Base-by-base conservation (phyloP, 1,140 invertebrate species). In the Chelonus insularis region DNA sequence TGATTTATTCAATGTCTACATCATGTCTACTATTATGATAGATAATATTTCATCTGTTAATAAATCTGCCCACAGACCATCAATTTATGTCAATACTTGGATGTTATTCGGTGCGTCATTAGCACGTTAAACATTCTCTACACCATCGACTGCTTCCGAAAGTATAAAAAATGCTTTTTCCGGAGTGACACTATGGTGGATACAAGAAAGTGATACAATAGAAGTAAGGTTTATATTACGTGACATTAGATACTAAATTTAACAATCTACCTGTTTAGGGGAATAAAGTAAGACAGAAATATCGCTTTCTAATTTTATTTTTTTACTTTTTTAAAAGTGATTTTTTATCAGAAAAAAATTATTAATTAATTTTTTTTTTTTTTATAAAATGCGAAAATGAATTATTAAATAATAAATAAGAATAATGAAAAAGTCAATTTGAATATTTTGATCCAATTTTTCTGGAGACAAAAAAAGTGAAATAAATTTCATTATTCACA, bases 11-110 rank as follows among this genome's bases (percentile, higher is more conserved):
- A 29, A 29, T 29, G 25, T 29, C 25, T 29, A 29, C 25, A 29
- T 29, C 7, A 4, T 7, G 3, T 7, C 25, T 29, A 3, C 25
- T 7, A 29, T 29, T 29, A 7, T 29, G 25, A 29, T 29, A 29
- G 25, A 29, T 29, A 29, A 29, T 29, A 29, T 29, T 4, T 4
- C 25, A 29, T 29, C 25, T 29, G 7, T 29, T 29, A 29, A 29
- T 29, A 29, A 29, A 29, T 29, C 7, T 29, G n/a, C n/a, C n/a
- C 25, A 29, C 25, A 29, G 7, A 7, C 50, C 12, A 52, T 52
- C 50, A 52, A 52, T 52, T 52, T 34, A 52, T 52, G 50, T 52
- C 50, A 52, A 52, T 18, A 48, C 20, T 48, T 12, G 45, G 6
- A n/a, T n/a, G 21, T 23, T 21, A 43, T 18, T 6, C 4, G 16